A percentile compares a stretch with the other conserved stretches of the same genome.
Evolutionary conservation across 2,113 vertebrate species (phyloP).

Genomic region (Alethe diademata): DNA sequence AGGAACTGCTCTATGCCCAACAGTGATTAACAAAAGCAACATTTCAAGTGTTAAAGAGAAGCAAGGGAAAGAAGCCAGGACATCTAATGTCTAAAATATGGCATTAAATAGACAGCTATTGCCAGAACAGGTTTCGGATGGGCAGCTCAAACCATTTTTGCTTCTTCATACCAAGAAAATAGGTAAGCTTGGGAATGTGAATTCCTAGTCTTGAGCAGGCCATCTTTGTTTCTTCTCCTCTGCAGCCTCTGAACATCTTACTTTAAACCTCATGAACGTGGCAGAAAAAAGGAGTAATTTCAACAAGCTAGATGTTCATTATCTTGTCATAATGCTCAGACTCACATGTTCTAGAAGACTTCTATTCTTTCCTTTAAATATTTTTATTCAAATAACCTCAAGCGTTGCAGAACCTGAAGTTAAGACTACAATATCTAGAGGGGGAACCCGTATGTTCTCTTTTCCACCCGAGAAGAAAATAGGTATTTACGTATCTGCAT

Average conservation of each 20-base stretch:
- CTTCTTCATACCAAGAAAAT: not conserved
- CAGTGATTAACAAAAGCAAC: not conserved
- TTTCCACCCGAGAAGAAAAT: slow-evolving; percentile 6
- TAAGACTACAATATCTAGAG: slow-evolving; percentile 32
- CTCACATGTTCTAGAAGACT: slow-evolving; percentile 30
- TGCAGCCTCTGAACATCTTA: slow-evolving; percentile 22
- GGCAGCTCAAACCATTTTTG: not conserved
- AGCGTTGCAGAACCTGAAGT: not conserved
- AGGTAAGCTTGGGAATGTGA: not conserved
- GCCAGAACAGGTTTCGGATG: not conserved
- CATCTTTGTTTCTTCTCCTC: not conserved
- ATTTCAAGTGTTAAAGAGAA: not conserved
- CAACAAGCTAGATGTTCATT: slow-evolving; percentile 50
- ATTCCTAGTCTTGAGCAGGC: not conserved
- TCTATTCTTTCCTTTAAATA: slow-evolving; percentile 57
- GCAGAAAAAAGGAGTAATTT: slow-evolving; percentile 47
- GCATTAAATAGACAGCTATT: not conserved
- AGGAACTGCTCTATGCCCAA: not conserved
- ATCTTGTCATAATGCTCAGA: slow-evolving; percentile 62
- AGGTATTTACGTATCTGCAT: not conserved
- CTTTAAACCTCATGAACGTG: slow-evolving; percentile 13
- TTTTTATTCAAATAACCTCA: slow-evolving; percentile 61
- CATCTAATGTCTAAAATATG: not conserved
- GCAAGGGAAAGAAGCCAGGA: not conserved
- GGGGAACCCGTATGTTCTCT: slow-evolving; percentile 4